A percentile compares a stretch with the other conserved stretches of the same genome.
Evolutionary conservation across 2,797 vertebrate genomes (phyloP).

Genomic region (Delichon dasypus): DNA sequence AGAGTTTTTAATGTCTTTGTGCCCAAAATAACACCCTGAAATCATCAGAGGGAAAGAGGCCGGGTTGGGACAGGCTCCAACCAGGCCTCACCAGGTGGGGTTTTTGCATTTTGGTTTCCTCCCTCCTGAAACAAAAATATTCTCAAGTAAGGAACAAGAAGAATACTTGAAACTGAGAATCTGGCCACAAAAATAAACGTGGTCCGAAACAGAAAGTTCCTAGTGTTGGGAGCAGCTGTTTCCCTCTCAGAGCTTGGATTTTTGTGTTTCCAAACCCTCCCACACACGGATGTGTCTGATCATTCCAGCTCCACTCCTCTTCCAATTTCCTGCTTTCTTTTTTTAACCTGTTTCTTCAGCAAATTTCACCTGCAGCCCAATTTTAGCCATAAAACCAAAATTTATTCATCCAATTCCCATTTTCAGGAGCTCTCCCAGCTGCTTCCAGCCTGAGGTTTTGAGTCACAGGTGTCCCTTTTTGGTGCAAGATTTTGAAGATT

Average conservation of each 20-base stretch:
- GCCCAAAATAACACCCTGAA: neutral
- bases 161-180: neutral
- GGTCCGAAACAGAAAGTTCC: neutral
- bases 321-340: neutral
- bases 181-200: neutral
- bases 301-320: neutral
- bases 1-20: neutral
- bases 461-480: neutral
- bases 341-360: neutral
- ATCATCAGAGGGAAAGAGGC: neutral
- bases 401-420: neutral
- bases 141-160: neutral
- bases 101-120: neutral
- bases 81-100: neutral
- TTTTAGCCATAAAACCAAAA: neutral
- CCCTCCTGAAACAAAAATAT: neutral
- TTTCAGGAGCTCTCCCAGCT: neutral
- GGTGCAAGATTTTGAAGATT: neutral
- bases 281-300: neutral
- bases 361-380: neutral
- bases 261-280: neutral
- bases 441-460: accelerated
- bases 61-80: no score
- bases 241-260: neutral
- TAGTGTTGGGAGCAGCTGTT: neutral